Percentiles rank a stretch among this genome's conserved stretches.
Evolutionary conservation across 2,888 invertebrate species (phyloP).

Genomic region (Agrotis exclamationis): DNA sequence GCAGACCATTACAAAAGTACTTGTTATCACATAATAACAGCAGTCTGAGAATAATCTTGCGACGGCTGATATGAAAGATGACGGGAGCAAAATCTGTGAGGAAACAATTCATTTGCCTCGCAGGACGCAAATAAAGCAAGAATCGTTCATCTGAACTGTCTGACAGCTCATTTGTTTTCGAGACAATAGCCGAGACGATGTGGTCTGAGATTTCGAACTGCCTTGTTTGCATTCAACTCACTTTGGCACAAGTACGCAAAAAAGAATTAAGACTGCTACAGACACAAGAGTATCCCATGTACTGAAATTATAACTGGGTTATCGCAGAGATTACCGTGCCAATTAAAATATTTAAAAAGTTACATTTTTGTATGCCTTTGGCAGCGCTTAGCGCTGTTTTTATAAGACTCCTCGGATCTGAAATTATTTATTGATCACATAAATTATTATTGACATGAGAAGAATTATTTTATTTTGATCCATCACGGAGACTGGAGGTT

Average conservation of each 20-base stretch:
- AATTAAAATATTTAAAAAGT: slow-evolving; percentile 6
- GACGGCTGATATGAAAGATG: slow-evolving; percentile 38
- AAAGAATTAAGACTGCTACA: background rate
- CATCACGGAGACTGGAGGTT: background rate
- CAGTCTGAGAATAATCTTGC: slow-evolving; percentile 24
- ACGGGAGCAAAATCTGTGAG: slow-evolving; percentile 53
- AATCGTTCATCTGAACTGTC: slow-evolving; percentile 48
- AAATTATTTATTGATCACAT: background rate
- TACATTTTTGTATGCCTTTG: background rate
- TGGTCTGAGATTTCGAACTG: slow-evolving; percentile 8
- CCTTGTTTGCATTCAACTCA: slow-evolving; percentile 23
- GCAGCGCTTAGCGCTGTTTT: too few species aligned
- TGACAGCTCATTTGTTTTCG: slow-evolving; percentile 58
- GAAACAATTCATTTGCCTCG: slow-evolving; percentile 54
- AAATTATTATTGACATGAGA: background rate
- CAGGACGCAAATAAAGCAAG: slow-evolving; percentile 53
- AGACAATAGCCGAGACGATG: slow-evolving; percentile 48
- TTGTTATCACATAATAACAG: slow-evolving; percentile 20
- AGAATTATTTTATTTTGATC: background rate
- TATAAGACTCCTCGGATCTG: background rate
- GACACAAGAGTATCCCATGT: background rate
- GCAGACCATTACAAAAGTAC: slow-evolving; percentile 1
- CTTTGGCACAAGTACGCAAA: slow-evolving; percentile 6
- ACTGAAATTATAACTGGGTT: background rate
- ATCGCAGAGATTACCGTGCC: background rate